These are phyloP conservation scores for Orbicella faveolata DNA, from an alignment of 64 coral and sea anemone species.

Conservation along the genomic window DNA sequence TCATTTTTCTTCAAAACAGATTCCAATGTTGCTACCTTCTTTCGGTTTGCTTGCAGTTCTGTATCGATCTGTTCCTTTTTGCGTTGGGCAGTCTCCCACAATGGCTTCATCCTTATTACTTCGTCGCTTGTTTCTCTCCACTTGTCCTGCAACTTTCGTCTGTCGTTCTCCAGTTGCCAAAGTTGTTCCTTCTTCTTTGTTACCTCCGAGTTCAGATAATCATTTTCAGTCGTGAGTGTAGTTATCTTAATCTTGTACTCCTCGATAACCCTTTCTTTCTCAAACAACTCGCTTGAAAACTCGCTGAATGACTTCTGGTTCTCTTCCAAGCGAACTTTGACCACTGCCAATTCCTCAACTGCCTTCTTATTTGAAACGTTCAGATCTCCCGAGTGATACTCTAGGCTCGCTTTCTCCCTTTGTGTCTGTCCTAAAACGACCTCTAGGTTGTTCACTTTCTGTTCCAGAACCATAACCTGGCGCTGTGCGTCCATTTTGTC, in stretches of 20 bases:
- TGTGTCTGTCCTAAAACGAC: conserved; percentile 61
- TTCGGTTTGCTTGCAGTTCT: conserved; percentile 61
- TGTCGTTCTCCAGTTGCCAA: conserved; percentile 59
- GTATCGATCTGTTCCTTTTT: conserved; percentile 84
- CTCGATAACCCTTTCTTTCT: conserved; percentile 63
- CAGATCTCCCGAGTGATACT: conserved; percentile 65
- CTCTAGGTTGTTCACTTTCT: conserved; percentile 70
- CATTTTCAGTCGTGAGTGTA: conserved; percentile 67
- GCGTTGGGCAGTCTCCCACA: conserved; percentile 65
- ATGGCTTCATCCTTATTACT: conserved; percentile 67
- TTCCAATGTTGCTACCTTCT: conserved; percentile 64
- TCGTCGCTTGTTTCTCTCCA: conserved; percentile 68
- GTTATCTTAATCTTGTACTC: conserved; percentile 70
- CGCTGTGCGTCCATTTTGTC: conserved; percentile 83
- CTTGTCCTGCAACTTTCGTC: conserved; percentile 67
- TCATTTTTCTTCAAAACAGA: conserved; percentile 57
- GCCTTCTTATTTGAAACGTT: conserved; percentile 72
- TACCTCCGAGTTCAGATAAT: conserved; percentile 54
- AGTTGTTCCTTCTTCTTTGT: conserved; percentile 44
- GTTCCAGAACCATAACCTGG: conserved; percentile 79
- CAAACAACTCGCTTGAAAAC: conserved; percentile 26
- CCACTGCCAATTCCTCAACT: conserved; percentile 57
- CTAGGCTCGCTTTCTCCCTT: conserved; percentile 56
- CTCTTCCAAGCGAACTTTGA: conserved; percentile 68
- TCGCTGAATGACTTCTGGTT: conserved; percentile 46